Evolutionary conservation across 37 sponge, comb jelly and placozoan genomes (phyloP), one percentile per base, ranked within the genome.

Genomic region (Beroe forskalii): DNA sequence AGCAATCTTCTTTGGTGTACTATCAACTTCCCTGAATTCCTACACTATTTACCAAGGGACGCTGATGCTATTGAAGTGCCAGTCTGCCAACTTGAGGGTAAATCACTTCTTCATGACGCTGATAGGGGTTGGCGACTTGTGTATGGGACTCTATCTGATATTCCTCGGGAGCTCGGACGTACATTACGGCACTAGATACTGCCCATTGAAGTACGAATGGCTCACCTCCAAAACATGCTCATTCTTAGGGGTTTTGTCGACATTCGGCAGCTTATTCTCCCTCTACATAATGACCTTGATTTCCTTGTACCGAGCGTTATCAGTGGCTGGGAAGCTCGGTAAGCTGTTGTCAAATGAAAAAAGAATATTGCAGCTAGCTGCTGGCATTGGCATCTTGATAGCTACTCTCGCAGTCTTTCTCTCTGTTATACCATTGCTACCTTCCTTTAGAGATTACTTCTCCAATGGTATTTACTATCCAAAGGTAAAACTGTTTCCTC

Each of bases 61-160:
- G 20, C 6, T 4, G 4, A 63, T 63, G 66, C 25, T 63, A 24
- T 63, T 63, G 4, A 63, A 19, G 25, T 8, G 28, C 25, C 9
- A 63, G 25, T 63, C 66, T 4, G 25, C 20, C 20, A 23, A 24
- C 4, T 63, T 63, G 25, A 6, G n/a, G 25, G n/a, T 63, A 63
- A 63, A 63, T 30, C 66, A 63, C 25, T 63, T 63, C 66, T 63
- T 63, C 25, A 63, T 63, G n/a, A n/a, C 66, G 9, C 25, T 63
- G 66, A 19, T 63, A 63, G 66, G 66, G 2, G 2, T 19, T 3
- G 66, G 66, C 4, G 66, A 63, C 25, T 63, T 6, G 66, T 28
- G 28, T 63, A 28, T 63, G 25, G 66, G 66, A 3, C 24, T 63
- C 9, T 63, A 63, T 63, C 25, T 63, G 4, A 20, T 63, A 6